A percentile compares a stretch with the other conserved stretches of the same genome.
Evolutionary conservation across 1,140 invertebrate species (phyloP).

Genomic region (Hyphantria cunea): DNA sequence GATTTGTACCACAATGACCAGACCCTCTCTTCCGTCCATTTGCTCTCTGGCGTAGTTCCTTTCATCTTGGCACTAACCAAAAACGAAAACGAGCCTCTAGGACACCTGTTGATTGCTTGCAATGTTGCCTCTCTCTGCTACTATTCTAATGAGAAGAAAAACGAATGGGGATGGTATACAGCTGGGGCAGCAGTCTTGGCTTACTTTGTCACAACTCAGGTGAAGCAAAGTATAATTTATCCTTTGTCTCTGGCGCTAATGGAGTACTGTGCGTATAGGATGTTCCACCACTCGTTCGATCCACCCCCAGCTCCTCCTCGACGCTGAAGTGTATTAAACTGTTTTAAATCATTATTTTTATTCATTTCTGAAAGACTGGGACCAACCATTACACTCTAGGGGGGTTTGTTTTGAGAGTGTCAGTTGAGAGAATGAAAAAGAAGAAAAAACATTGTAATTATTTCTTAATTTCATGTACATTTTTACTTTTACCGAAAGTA

Average conservation of each 20-base stretch:
- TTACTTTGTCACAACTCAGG: slow-evolving; percentile 50
- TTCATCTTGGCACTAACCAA: slow-evolving; percentile 54
- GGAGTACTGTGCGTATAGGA: slow-evolving; percentile 59
- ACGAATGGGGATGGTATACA: slow-evolving; percentile 65
- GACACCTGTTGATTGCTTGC: slow-evolving; percentile 55
- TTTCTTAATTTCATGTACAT: background rate
- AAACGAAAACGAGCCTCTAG: slow-evolving; percentile 53
- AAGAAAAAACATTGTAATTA: no score
- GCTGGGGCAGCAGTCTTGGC: slow-evolving; percentile 55
- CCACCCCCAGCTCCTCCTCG: background rate
- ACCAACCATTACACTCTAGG: no score
- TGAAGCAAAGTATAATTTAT: slow-evolving; percentile 48
- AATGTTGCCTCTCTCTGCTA: slow-evolving; percentile 59
- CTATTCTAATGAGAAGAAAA: slow-evolving; percentile 48
- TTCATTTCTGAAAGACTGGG: no score
- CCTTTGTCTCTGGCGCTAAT: slow-evolving; percentile 57
- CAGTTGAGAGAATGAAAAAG: no score
- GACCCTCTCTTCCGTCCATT: slow-evolving; percentile 45
- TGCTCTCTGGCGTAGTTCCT: slow-evolving; percentile 61
- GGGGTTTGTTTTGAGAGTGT: no score
- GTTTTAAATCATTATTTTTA: no score
- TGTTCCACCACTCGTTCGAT: background rate
- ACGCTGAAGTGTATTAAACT: no score
- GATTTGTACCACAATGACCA: slow-evolving; percentile 55
- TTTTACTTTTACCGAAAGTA: background rate